Evolutionary conservation across 2,113 vertebrate species (phyloP).

Genomic region (Brachypodius melanocephalos): DNA sequence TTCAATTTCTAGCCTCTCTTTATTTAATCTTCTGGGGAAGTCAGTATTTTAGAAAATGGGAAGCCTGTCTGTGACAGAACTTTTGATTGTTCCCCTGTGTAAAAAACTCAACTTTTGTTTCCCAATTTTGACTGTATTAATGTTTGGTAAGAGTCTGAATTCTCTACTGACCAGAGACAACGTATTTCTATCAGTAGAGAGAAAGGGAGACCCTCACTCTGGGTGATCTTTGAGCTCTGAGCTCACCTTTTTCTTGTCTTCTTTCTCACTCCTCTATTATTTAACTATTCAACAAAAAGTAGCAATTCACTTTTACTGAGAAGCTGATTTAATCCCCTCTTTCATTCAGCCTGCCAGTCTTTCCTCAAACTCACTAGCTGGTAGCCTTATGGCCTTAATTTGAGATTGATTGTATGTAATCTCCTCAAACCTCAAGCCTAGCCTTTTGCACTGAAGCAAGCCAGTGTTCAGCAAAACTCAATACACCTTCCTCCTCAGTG

Average conservation of each 20-base stretch:
- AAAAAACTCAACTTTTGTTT: constrained; percentile 41
- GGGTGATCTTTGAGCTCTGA: background rate
- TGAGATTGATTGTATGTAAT: constrained; percentile 16
- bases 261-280: background rate
- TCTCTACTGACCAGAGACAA: background rate
- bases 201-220: background rate
- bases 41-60: background rate
- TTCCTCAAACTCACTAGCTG: background rate
- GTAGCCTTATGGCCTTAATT: constrained; percentile 10
- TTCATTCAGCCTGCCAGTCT: constrained; percentile 24
- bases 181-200: background rate
- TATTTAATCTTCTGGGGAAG: background rate
- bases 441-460: background rate
- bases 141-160: background rate
- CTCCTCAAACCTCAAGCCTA: background rate
- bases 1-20: background rate
- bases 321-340: constrained; percentile 28
- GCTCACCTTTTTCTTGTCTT: background rate
- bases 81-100: background rate
- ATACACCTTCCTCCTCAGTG: background rate
- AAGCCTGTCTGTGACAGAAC: background rate
- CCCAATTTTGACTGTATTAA: background rate
- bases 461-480: background rate
- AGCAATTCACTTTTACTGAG: constrained; percentile 29
- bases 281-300: constrained; percentile 33